phyloP scores from a whole-genome alignment of 2,888 invertebrate genomes.

The Mellilla xanthometata region DNA sequence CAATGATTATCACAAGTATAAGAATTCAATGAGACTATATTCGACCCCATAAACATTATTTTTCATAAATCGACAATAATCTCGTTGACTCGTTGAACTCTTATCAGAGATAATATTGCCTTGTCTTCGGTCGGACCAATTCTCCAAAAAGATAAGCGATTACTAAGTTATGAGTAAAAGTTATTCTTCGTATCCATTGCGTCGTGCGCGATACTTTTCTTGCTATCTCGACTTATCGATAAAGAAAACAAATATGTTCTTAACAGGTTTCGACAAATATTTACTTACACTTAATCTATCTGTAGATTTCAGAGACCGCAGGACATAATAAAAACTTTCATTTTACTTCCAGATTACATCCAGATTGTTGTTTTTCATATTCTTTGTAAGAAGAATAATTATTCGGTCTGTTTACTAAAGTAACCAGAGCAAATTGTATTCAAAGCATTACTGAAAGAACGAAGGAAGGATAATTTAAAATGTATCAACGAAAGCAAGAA shows the following conservation, averaged over 20 bases:
- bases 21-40: too few species aligned
- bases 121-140: not conserved
- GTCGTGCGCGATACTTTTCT: conserved; percentile 12
- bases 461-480: conserved; percentile 23
- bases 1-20: too few species aligned
- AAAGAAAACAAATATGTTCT: conserved; percentile 34
- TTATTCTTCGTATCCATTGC: conserved; percentile 20
- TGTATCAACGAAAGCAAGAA: conserved; percentile 19
- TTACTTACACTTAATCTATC: conserved; percentile 21
- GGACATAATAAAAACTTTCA: conserved; percentile 14
- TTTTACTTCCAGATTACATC: conserved; percentile 9
- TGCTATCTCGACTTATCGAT: conserved; percentile 31
- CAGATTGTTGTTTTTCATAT: not conserved
- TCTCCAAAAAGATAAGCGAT: conserved; percentile 23
- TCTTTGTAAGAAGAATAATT: conserved; percentile 23
- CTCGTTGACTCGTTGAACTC: conserved; percentile 20
- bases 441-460: conserved; percentile 11
- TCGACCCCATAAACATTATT: too few species aligned
- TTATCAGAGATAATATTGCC: conserved; percentile 19
- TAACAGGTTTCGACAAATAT: conserved; percentile 26
- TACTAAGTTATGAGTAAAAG: conserved; percentile 8
- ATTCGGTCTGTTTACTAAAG: conserved; percentile 24
- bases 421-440: conserved; percentile 17
- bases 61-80: too few species aligned
- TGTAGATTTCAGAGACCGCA: conserved; percentile 19